Evolutionary conservation across 2,113 vertebrate species (phyloP), one percentile per base, ranked within the genome.

Genomic region (Daphoenositta chrysoptera): DNA sequence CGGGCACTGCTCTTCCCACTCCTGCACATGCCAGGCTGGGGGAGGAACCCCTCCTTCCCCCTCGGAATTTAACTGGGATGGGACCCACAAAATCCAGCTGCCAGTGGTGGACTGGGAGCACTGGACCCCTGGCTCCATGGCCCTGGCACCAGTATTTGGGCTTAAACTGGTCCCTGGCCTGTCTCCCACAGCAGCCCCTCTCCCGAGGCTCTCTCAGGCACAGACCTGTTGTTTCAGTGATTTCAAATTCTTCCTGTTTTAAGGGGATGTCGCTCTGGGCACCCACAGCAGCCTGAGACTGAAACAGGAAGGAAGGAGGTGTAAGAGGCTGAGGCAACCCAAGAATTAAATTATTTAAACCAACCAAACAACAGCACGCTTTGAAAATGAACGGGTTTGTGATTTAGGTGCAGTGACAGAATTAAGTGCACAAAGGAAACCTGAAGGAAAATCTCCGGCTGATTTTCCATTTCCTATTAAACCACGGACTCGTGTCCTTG

Each of bases 241-340:
- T 56, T n/a, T 98, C 96, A 87, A 99, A 99, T 27, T 99, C 99
- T 65, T 99, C 98, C 15, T 97, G 97, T 69, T 98, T 99, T 64
- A 99, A 95, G 69, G 98, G 98, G 45, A 99, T 15, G 12, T 99
- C 99, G 2, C 87, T 98, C 47, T 98, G 98, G 89, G 98, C 98
- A 54, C 97, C 98, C 31, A 65, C 97, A 0, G 98, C 98, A 7
- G 98, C 97, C 89, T 99, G 98, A 11, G 99, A 99, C 99, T 99
- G 96, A 35, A 94, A 97, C 4, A n/a, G 94, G 65, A 93, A 94
- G 84, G 68, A 96, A 87, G 71, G 42, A 77, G 31, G 33, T 11
- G 88, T 53, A 19, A 83, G 54, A 8, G 26, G n/a, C 1, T 87
- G 87, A 83, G 66, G 56, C 27, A 75, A 50, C 2, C 15, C 54